These are phyloP conservation scores for Eupeodes luniger DNA, from an alignment of 2,888 invertebrate species.

Conservation along the genomic window DNA sequence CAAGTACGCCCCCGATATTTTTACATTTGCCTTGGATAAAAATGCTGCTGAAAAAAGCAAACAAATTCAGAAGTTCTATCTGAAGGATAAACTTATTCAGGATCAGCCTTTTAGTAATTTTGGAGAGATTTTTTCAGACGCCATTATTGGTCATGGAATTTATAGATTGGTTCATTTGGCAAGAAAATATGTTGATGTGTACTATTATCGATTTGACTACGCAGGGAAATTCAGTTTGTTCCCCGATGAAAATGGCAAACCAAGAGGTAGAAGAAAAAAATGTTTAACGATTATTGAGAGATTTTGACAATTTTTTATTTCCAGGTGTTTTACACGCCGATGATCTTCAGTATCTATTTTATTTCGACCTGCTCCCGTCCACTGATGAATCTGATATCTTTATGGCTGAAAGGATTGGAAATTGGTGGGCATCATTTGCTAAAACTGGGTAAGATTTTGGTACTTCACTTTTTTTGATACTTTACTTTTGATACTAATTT, in stretches of 20 bases:
- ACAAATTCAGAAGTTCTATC: slow-evolving; percentile 74
- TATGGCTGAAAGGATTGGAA: slow-evolving; percentile 82
- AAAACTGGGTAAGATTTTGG: slow-evolving; percentile 78
- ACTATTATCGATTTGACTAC: slow-evolving; percentile 86
- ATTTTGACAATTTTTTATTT: neutral
- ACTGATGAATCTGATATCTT: slow-evolving; percentile 81
- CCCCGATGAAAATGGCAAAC: slow-evolving; percentile 83
- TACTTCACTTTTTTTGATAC: no score
- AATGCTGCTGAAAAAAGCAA: neutral
- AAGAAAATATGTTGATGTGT: slow-evolving; percentile 85
- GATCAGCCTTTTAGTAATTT: slow-evolving; percentile 74
- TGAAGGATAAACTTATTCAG: slow-evolving; percentile 56
- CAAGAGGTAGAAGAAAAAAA: slow-evolving; percentile 68
- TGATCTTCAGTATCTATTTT: slow-evolving; percentile 80
- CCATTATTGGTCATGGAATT: slow-evolving; percentile 85
- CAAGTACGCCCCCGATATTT: slow-evolving; percentile 80
- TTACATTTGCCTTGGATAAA: slow-evolving; percentile 82
- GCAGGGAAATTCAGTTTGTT: slow-evolving; percentile 86
- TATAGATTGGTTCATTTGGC: slow-evolving; percentile 86
- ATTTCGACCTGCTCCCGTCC: slow-evolving; percentile 66
- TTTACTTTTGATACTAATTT: no score
- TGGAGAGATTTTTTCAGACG: slow-evolving; percentile 86
- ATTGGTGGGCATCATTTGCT: slow-evolving; percentile 83
- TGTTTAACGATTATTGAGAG: neutral
- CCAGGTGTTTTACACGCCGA: slow-evolving; percentile 79